Evolutionary conservation across 2,888 invertebrate genomes (phyloP).

Genomic region (Lissocephala sabroskyi): DNA sequence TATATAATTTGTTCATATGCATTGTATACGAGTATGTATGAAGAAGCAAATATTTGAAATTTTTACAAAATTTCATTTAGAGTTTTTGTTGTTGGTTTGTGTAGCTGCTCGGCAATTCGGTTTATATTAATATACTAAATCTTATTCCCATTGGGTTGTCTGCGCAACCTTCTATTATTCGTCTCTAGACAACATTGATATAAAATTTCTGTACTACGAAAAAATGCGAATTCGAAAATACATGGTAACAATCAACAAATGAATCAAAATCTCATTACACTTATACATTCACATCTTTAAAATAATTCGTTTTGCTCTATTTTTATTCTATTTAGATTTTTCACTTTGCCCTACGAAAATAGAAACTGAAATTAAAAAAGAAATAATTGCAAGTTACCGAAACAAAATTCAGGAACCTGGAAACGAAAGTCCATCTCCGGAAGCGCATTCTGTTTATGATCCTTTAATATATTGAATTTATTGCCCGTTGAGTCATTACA

Average conservation of each 20-base stretch:
- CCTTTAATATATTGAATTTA: no score
- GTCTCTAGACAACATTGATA: conserved; percentile 35
- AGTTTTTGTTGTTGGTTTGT: not conserved
- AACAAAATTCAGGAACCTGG: no score
- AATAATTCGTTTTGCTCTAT: not conserved
- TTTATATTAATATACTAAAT: not conserved
- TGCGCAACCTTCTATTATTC: no score
- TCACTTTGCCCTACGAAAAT: no score
- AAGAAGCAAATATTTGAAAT: conserved; percentile 3
- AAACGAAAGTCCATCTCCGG: no score
- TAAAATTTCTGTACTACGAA: conserved; percentile 28
- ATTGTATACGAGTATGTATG: no score
- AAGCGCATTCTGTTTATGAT: no score
- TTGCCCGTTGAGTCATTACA: no score
- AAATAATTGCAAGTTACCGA: no score
- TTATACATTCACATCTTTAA: not conserved
- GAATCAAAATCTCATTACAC: not conserved
- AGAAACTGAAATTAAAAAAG: no score
- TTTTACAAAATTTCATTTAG: not conserved
- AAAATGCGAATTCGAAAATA: conserved; percentile 58
- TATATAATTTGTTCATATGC: no score
- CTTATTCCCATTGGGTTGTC: conserved; percentile 3
- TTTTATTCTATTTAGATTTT: not conserved
- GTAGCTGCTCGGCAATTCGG: conserved; percentile 3
- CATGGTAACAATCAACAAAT: conserved; percentile 52